Evolutionary conservation across 2,113 vertebrate species (phyloP), one percentile per base, ranked within the genome.

Genomic region (Podocnemis expansa): DNA sequence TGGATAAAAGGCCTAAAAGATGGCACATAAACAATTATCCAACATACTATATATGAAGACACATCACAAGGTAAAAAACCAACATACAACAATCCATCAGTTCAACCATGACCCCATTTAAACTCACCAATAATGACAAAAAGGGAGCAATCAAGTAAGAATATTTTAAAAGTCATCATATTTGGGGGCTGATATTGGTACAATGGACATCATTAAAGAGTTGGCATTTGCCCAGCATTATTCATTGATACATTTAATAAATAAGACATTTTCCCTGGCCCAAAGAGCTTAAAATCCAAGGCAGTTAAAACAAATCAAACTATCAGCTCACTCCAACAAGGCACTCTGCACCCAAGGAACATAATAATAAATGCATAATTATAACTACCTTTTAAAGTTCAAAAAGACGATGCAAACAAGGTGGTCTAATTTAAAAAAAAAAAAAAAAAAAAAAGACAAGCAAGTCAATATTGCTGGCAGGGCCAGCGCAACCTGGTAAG

Each of bases 351-450:
- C 17, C 25, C 78, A 88, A 88, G 51, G n/a, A 49, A 58, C 54
- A 25, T 82, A 91, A 95, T n/a, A 78, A 52, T 7, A 80, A 78
- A 10, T 90, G 3, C 78, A 83, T 34, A 90, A 95, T 91, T 87
- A 3, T 3, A 91, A 86, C 12, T 0, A 0, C 24, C 1, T 22
- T 54, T 88, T 82, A 80, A 91, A 90, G 95, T 49, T 82, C 79
- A 90, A 92, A 89, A 56, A 86, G 22, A 56, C 51, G 0, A 93
- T 91, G 56, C 2, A 41, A 88, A 34, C 27, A 54, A 5, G 1
- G 76, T 87, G 55, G 79, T 88, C 88, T 95, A 80, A 88, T 86
- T 52, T 76, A 54, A 45, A 83, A 89, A 73, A 6, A 5, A 78
- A 47, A 83, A 49, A 10, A 34, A n/a, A 67, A 67, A 19, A 3